These are phyloP conservation scores for Aphodius sticticus DNA, from an alignment of 2,888 invertebrate species.

Conservation along the genomic window DNA sequence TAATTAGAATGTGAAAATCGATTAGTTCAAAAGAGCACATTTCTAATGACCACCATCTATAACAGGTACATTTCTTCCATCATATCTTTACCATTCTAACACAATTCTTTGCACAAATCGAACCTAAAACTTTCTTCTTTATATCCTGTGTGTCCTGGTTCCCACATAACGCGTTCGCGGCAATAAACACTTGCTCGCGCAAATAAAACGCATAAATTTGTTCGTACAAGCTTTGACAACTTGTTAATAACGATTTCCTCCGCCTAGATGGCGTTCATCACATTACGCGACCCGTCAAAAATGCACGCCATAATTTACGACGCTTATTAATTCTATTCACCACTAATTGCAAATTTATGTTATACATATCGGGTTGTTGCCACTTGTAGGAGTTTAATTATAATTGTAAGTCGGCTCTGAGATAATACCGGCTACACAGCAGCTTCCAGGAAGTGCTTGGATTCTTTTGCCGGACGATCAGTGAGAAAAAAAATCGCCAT, in stretches of 20 bases:
- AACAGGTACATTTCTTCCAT: not conserved
- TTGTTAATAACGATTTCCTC: conserved; percentile 23
- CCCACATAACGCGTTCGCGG: conserved; percentile 9
- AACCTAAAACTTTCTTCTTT: not conserved
- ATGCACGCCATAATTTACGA: conserved; percentile 13
- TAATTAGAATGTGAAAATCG: not conserved
- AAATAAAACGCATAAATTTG: conserved; percentile 16
- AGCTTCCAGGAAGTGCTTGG: not conserved
- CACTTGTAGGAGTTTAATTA: not conserved
- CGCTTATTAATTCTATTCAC: conserved; percentile 9
- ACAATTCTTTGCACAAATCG: not conserved
- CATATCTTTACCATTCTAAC: too few species aligned
- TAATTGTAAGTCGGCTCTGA: not conserved
- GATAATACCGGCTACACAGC: not conserved
- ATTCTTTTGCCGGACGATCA: not conserved
- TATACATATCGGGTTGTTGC: conserved; percentile 8
- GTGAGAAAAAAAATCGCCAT: conserved; percentile 8
- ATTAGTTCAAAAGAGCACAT: not conserved
- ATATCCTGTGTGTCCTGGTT: conserved; percentile 7
- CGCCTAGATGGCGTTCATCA: conserved; percentile 10
- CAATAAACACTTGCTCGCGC: not conserved
- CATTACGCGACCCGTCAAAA: not conserved
- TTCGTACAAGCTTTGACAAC: conserved; percentile 10
- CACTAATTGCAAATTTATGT: conserved; percentile 24
- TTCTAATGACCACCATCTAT: not conserved